Conservation (phyloP, 2,888 invertebrate genomes). For the Drosophila pegasa region DNA sequence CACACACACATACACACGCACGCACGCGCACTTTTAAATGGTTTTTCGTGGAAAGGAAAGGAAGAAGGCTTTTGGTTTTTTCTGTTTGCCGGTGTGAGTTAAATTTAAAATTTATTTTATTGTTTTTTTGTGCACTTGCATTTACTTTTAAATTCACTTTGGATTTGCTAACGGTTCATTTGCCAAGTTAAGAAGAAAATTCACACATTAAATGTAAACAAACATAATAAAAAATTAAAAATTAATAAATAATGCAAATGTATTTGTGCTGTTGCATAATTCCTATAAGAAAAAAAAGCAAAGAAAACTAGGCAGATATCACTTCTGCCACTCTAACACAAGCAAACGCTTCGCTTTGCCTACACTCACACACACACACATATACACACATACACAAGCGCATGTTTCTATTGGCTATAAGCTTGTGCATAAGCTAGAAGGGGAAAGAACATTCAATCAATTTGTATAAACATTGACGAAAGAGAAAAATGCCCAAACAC, state of each 20-base stretch:
- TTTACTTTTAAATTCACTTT: conserved; percentile 38
- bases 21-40: conserved; percentile 20
- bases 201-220: conserved; percentile 29
- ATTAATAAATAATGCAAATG: conserved; percentile 27
- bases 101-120: conserved; percentile 20
- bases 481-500: conserved; percentile 1
- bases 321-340: conserved; percentile 4
- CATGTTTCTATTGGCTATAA: background rate
- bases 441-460: conserved; percentile 43
- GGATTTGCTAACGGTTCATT: conserved; percentile 29
- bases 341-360: background rate
- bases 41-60: conserved; percentile 23
- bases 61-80: conserved; percentile 4
- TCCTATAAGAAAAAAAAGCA: conserved; percentile 38
- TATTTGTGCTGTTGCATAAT: conserved; percentile 54
- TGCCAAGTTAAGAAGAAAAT: conserved; percentile 8
- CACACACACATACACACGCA: conserved; percentile 22
- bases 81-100: conserved; percentile 9
- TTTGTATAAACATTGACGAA: conserved; percentile 39
- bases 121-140: conserved; percentile 53
- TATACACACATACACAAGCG: conserved; percentile 6
- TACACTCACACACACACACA: conserved; percentile 9
- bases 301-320: conserved; percentile 26
- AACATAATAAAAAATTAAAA: conserved; percentile 18
- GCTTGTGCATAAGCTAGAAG: conserved; percentile 5